Conservation (phyloP, 2,113 vertebrate genomes). For the Pedionomus torquatus region DNA sequence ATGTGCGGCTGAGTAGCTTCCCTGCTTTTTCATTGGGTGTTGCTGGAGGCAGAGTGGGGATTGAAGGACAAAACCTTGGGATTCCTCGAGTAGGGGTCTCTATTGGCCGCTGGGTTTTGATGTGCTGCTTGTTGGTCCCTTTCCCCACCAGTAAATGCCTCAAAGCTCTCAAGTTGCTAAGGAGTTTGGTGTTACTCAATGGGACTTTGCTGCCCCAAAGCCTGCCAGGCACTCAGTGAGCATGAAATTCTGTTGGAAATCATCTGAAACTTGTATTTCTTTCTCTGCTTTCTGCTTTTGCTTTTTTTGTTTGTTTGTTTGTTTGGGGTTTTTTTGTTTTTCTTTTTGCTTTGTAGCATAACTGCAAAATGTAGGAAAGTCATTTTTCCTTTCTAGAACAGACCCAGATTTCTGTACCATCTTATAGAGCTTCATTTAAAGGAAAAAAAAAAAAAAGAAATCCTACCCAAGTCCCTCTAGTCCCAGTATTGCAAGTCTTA, state of each 20-base stretch:
- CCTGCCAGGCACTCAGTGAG: not conserved
- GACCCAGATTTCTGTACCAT: not conserved
- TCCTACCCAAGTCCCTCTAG: not conserved
- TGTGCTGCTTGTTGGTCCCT: not conserved
- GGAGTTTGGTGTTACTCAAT: not conserved
- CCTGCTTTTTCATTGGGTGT: fast-evolving
- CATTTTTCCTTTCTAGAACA: not conserved
- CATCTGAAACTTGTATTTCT: not conserved
- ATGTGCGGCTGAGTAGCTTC: fast-evolving
- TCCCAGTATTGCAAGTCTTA: not conserved
- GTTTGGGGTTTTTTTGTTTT: too few species aligned
- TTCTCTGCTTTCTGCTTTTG: not conserved
- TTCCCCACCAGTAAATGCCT: not conserved
- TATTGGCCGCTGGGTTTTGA: fast-evolving
- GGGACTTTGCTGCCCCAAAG: not conserved
- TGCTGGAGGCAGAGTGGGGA: too few species aligned
- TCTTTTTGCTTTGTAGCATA: not conserved
- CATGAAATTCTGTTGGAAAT: not conserved
- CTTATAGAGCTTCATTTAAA: not conserved
- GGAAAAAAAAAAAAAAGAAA: fast-evolving
- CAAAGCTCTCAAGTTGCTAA: not conserved
- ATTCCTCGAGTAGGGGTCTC: not conserved
- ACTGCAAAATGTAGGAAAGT: not conserved
- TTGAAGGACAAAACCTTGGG: not conserved
- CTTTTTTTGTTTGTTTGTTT: too few species aligned